Evolutionary conservation across 1,140 invertebrate genomes (phyloP).

Genomic region (Drosophila fuyamai): DNA sequence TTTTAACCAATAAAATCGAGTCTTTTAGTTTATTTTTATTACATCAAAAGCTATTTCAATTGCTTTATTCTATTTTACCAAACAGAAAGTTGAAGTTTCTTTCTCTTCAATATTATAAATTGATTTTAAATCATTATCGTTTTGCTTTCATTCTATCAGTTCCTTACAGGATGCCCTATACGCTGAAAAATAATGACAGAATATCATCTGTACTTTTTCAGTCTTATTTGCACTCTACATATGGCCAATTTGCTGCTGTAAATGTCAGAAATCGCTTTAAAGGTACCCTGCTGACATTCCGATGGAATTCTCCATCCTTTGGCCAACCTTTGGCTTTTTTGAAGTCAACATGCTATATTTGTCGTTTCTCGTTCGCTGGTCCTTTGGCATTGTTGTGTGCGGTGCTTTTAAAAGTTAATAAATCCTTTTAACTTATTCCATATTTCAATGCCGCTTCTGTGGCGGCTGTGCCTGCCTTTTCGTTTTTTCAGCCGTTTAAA

Average conservation of each 20-base stretch:
- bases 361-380: constrained; percentile 38
- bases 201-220: constrained; percentile 17
- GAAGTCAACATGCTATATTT: constrained; percentile 48
- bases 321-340: constrained; percentile 36
- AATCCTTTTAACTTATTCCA: constrained; percentile 82
- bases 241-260: constrained; percentile 34
- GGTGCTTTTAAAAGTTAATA: constrained; percentile 82
- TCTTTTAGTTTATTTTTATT: no score
- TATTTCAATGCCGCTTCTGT: constrained; percentile 70
- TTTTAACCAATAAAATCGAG: no score
- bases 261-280: constrained; percentile 32
- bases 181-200: constrained; percentile 1
- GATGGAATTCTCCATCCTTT: no score
- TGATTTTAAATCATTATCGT: background rate
- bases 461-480: constrained; percentile 8
- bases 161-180: background rate
- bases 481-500: constrained; percentile 31
- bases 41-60: no score
- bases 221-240: constrained; percentile 1
- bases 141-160: background rate
- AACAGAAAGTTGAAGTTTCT: no score
- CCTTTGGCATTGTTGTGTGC: constrained; percentile 73
- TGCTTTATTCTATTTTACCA: no score
- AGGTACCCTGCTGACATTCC: constrained; percentile 28
- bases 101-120: no score